Evolutionary conservation across 2,888 invertebrate species (phyloP).

Genomic region (Pristionchus japonicus): DNA sequence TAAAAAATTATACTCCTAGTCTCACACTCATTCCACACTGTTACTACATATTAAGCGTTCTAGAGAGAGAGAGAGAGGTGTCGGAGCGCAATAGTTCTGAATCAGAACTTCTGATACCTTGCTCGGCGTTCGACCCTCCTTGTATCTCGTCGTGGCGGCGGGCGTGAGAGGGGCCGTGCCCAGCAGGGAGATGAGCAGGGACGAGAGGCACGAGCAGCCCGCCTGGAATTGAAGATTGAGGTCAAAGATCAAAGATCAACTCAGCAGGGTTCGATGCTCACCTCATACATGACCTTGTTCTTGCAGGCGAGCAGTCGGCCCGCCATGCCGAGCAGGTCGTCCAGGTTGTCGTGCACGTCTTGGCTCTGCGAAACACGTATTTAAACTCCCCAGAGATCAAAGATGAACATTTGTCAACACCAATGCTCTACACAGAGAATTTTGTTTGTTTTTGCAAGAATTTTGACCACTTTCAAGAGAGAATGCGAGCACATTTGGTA

Average conservation of each 20-base stretch:
- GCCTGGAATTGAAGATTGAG: neutral
- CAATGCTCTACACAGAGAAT: neutral
- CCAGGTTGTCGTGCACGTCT: slow-evolving; percentile 50
- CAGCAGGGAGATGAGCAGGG: neutral
- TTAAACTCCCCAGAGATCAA: too few relatives aligned
- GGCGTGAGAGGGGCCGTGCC: neutral
- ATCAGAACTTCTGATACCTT: too few relatives aligned
- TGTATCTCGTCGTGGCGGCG: neutral
- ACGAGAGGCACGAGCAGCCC: neutral
- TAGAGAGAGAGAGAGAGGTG: too few relatives aligned
- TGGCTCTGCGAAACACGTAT: neutral
- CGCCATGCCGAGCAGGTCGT: slow-evolving; percentile 50
- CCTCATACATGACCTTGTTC: slow-evolving; percentile 52
- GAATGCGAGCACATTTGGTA: too few relatives aligned
- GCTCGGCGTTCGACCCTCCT: neutral
- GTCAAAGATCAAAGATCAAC: neutral
- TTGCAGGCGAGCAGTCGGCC: slow-evolving; percentile 51
- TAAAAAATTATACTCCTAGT: too few relatives aligned
- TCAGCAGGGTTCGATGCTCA: slow-evolving; percentile 39
- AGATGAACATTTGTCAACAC: too few relatives aligned
- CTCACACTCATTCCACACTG: too few relatives aligned
- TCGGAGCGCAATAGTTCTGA: too few relatives aligned
- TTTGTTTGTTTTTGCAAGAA: too few relatives aligned
- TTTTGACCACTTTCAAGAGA: too few relatives aligned
- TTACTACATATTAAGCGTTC: too few relatives aligned